Percentiles rank a stretch among this genome's conserved stretches.
Evolutionary conservation across 2,113 vertebrate species (phyloP).

Genomic region (Alaudala cheleensis): DNA sequence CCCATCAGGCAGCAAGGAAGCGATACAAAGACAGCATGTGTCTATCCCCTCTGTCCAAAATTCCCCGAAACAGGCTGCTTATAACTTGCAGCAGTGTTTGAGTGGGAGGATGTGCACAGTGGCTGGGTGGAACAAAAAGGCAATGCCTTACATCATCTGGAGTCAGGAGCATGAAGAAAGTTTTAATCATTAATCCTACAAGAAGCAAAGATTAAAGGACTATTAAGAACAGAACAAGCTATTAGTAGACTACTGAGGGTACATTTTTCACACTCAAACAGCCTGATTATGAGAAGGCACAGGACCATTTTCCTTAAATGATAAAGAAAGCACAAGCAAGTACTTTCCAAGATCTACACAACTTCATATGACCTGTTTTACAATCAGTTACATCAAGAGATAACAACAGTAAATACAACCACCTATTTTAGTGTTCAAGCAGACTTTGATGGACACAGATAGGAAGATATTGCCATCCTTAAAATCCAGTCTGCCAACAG

Average conservation of each 20-base stretch:
- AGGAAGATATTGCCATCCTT: not conserved
- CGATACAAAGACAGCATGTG: not conserved
- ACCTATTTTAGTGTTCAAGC: not conserved
- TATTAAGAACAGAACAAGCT: not conserved
- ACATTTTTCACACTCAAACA: not conserved
- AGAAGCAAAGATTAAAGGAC: not conserved
- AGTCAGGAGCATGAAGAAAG: not conserved
- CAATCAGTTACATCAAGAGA: not conserved
- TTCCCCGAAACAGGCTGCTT: not conserved
- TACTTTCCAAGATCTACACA: not conserved
- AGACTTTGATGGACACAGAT: not conserved
- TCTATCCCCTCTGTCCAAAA: not conserved
- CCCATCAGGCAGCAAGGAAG: not conserved
- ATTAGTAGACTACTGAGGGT: not conserved
- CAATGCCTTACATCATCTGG: not conserved
- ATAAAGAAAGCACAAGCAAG: not conserved
- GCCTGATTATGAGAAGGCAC: not conserved
- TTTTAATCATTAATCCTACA: conserved; percentile 12
- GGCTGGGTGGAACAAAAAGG: not conserved
- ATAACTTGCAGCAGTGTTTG: not conserved
- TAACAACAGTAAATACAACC: not conserved
- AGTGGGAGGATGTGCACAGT: not conserved
- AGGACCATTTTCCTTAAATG: not conserved
- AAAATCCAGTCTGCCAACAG: not conserved
- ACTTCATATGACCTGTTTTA: not conserved